Conservation (phyloP, 92 coral and sea anemone species). For the Siderastrea siderea region DNA sequence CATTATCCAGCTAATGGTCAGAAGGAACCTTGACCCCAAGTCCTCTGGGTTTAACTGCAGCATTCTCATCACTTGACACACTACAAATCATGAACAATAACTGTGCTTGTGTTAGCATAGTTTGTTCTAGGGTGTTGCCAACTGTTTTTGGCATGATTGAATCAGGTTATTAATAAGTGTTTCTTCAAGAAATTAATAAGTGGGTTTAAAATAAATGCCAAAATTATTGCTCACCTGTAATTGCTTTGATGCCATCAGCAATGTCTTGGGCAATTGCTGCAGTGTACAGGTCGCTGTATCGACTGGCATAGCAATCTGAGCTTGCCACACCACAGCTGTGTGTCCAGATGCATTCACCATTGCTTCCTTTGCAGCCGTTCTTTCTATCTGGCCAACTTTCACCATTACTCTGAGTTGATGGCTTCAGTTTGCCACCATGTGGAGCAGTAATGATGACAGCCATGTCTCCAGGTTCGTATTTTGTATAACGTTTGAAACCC, state of each 20-base stretch:
- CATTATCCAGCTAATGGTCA: too few species aligned
- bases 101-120: too few species aligned
- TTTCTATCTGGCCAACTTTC: conserved; percentile 38
- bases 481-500: conserved; percentile 43
- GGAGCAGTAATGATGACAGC: conserved; percentile 20
- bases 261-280: conserved; percentile 39
- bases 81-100: too few species aligned
- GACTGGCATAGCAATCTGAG: background rate
- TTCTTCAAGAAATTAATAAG: too few species aligned
- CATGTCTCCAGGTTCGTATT: conserved; percentile 33
- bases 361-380: conserved; percentile 27
- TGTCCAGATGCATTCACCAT: conserved; percentile 24
- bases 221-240: conserved; percentile 24
- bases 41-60: too few species aligned
- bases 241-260: conserved; percentile 15
- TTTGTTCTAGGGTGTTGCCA: too few species aligned
- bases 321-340: conserved; percentile 22
- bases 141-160: too few species aligned
- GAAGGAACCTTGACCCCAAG: too few species aligned
- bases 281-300: conserved; percentile 4
- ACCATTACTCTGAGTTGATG: conserved; percentile 29
- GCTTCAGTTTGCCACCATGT: conserved; percentile 25
- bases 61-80: too few species aligned
- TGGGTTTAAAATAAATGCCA: background rate
- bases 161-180: too few species aligned